phyloP scores from a whole-genome alignment of 2,113 vertebrate species.

The Tinamus guttatus region DNA sequence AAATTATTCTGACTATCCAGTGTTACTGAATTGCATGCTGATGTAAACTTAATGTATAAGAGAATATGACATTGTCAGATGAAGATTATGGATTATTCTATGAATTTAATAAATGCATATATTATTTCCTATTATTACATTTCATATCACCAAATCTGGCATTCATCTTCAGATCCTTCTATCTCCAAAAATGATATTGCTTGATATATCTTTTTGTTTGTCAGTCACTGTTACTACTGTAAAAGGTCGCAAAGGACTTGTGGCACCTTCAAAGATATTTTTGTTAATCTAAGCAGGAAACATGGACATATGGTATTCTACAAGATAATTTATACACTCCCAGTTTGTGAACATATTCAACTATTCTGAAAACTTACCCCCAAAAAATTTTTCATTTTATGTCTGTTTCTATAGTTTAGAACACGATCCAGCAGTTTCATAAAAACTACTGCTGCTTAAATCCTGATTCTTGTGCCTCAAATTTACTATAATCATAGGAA shows the following conservation, averaged over 20 bases:
- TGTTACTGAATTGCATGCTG: slow-evolving; percentile 35
- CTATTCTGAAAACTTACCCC: not conserved
- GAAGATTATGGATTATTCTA: slow-evolving; percentile 7
- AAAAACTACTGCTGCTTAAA: not conserved
- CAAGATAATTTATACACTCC: slow-evolving; percentile 43
- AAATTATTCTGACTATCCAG: slow-evolving; percentile 36
- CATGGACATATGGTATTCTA: slow-evolving; percentile 65
- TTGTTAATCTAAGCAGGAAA: slow-evolving; percentile 80
- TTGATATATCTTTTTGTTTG: slow-evolving; percentile 75
- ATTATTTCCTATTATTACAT: slow-evolving; percentile 5
- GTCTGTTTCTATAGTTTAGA: not conserved
- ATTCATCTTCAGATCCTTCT: not conserved
- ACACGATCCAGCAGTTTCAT: not conserved
- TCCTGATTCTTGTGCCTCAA: not conserved
- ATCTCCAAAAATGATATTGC: slow-evolving; percentile 13
- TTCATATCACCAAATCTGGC: not conserved
- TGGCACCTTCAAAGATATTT: slow-evolving; percentile 76
- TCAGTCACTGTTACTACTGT: slow-evolving; percentile 84
- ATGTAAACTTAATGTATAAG: slow-evolving; percentile 53
- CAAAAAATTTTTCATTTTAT: slow-evolving; percentile 12
- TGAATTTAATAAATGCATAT: not conserved
- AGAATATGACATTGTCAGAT: slow-evolving; percentile 31
- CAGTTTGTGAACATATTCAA: not conserved
- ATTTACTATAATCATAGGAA: slow-evolving; percentile 12
- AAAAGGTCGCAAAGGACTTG: slow-evolving; percentile 77